Evolutionary conservation across 2,113 vertebrate species (phyloP), one percentile per base, ranked within the genome.

Genomic region (Scopus umbretta): DNA sequence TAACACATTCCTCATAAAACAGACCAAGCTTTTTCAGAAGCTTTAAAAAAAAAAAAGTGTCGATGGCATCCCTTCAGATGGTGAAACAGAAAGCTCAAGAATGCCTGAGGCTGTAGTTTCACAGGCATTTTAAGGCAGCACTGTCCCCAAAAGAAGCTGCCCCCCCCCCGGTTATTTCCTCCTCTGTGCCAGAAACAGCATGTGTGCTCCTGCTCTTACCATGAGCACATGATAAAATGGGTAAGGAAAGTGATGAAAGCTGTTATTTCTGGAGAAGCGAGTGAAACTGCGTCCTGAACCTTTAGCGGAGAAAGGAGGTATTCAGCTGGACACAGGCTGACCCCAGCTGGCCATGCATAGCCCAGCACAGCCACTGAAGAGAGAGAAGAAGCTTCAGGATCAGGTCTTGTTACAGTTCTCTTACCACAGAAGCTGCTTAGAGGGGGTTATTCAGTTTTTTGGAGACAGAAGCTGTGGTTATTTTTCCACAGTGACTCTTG

Each of bases 1-100:
- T 73, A 90, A 94, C 89, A 75, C 58, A 72, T 81, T 87, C 86
- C 76, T 81, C 91, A 68, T 32, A 61, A 92, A 79, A 55, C 34
- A 95, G 42, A 70, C 84, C 19, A 49, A 22, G 81, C 78, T 82
- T 85, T 85, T 94, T 16, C 52, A 72, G 73, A 86, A 91, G 83
- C 74, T 89, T 88, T 66, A 42, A 34, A 63, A 85, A 84, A 79
- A 79, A 87, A 87, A 55, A 58, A 0, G 61, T 25, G 80, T 94
- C 25, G 61, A 89, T 95, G 92, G 84, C 90, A 95, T 81, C 95
- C 58, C 81, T 94, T 97, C 93, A 96, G 92, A 96, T 90, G 91
- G 94, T 1, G 78, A 87, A 80, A 80, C 45, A 91, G 94, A 97
- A 91, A 95, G 89, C 94, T 73, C 47, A 82, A 62, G 70, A 32